phyloP scores from a whole-genome alignment of 2,113 vertebrate genomes.

The Echinops telfairi region DNA sequence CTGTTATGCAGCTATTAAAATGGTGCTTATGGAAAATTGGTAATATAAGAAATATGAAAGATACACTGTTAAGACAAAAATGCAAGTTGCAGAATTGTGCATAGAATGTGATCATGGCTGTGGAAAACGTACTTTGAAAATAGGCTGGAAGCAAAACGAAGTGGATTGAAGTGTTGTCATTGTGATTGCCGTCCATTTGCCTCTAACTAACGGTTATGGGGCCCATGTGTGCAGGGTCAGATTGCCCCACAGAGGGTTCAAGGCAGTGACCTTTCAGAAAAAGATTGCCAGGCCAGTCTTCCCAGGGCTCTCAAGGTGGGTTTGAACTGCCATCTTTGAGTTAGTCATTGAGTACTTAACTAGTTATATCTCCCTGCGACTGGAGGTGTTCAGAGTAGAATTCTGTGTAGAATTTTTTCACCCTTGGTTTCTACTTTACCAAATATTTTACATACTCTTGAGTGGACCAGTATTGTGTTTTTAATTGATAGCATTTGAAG shows the following conservation, averaged over 20 bases:
- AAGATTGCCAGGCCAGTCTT: background rate
- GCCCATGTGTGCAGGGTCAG: background rate
- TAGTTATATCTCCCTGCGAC: no score
- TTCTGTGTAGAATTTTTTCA: background rate
- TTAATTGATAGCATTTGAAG: background rate
- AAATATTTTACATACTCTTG: background rate
- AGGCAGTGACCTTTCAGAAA: background rate
- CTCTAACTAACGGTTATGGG: background rate
- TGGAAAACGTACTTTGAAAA: conserved; percentile 49
- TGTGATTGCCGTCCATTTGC: background rate
- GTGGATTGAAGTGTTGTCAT: background rate
- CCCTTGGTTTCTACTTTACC: conserved; percentile 2
- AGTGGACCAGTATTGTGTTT: background rate
- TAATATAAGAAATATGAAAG: conserved; percentile 62
- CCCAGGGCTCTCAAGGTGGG: background rate
- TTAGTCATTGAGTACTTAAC: background rate
- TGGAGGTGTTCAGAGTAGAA: background rate
- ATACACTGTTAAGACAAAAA: conserved; percentile 53
- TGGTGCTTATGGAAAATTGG: conserved; percentile 65
- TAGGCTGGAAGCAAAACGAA: background rate
- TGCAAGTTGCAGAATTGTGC: conserved; percentile 25
- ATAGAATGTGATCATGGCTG: background rate
- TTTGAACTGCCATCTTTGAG: background rate
- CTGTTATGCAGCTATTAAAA: conserved; percentile 71
- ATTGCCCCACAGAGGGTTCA: background rate